These are phyloP conservation scores for Zaprionus tsacasi DNA, from an alignment of 1,140 invertebrate species.

Conservation along the genomic window DNA sequence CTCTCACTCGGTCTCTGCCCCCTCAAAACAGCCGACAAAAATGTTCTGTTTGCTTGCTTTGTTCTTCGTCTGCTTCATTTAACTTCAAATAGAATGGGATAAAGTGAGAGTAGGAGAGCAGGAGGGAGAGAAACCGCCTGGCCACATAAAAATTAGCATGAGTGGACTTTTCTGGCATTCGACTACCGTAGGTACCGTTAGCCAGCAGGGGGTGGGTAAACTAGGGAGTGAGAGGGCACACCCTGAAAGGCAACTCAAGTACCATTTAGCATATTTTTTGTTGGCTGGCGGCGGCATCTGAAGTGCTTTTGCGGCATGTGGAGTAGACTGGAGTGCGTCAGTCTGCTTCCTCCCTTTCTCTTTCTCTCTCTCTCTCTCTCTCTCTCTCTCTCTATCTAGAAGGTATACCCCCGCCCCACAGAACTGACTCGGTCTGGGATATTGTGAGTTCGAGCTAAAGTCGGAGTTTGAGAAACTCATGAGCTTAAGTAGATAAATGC, in stretches of 20 bases:
- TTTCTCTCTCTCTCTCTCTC: no score
- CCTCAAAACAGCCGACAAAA: conserved; percentile 14
- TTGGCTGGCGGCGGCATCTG: conserved; percentile 45
- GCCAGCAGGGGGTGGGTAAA: conserved; percentile 29
- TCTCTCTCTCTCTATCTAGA: no score
- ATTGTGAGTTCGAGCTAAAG: conserved; percentile 23
- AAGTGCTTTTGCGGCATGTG: conserved; percentile 19
- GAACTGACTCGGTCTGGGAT: no score
- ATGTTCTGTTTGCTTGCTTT: conserved; percentile 51
- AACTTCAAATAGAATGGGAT: conserved; percentile 41
- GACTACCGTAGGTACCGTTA: conserved; percentile 54
- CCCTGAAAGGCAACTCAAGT: conserved; percentile 55
- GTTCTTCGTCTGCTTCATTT: conserved; percentile 58
- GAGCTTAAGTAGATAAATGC: conserved; percentile 57
- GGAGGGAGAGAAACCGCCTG: conserved; percentile 36
- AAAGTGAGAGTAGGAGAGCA: background rate
- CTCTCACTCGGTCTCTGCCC: background rate
- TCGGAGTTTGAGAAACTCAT: conserved; percentile 37
- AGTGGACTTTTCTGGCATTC: conserved; percentile 63
- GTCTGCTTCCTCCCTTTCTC: background rate
- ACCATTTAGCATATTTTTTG: conserved; percentile 74
- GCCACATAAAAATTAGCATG: conserved; percentile 73
- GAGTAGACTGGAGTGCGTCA: conserved; percentile 42
- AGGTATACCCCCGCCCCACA: no score
- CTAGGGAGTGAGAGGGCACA: background rate